phyloP scores from a whole-genome alignment of 2,797 vertebrate genomes.

The Pelochelys cantorii region DNA sequence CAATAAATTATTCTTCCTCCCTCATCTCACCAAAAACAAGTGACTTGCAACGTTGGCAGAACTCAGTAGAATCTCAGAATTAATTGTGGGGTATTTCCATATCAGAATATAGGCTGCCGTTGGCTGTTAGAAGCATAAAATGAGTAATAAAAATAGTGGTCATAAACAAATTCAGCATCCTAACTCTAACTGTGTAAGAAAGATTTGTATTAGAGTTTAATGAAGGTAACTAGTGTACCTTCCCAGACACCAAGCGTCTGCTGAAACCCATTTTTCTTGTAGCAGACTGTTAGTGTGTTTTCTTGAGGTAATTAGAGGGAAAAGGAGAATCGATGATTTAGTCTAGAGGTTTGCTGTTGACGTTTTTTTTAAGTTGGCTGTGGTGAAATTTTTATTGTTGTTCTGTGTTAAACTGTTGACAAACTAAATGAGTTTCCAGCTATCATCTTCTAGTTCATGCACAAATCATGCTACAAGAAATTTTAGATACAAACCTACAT shows the following conservation, averaged over 20 bases:
- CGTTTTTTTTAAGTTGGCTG: not conserved
- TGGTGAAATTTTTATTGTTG: not conserved
- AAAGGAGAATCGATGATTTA: not conserved
- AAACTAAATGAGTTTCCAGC: not conserved
- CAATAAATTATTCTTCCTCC: not conserved
- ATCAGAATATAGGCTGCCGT: not conserved
- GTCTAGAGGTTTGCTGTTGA: rapidly evolving
- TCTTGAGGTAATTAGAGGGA: not conserved
- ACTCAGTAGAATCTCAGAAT: not conserved
- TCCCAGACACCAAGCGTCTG: not conserved
- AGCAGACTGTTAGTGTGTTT: not conserved
- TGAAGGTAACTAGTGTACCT: rapidly evolving
- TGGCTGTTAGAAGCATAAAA: not conserved
- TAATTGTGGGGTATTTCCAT: not conserved
- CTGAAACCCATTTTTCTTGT: not conserved
- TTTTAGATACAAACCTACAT: not conserved
- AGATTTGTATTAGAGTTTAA: not conserved
- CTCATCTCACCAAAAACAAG: not conserved
- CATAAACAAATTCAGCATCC: not conserved
- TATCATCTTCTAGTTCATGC: not conserved
- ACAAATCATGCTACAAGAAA: not conserved
- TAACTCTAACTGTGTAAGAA: not conserved
- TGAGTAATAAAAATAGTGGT: not conserved
- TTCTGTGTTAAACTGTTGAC: not conserved
- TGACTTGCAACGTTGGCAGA: not conserved